Base-by-base conservation (phyloP, 2,113 vertebrate genomes). In the Alces alces region DNA sequence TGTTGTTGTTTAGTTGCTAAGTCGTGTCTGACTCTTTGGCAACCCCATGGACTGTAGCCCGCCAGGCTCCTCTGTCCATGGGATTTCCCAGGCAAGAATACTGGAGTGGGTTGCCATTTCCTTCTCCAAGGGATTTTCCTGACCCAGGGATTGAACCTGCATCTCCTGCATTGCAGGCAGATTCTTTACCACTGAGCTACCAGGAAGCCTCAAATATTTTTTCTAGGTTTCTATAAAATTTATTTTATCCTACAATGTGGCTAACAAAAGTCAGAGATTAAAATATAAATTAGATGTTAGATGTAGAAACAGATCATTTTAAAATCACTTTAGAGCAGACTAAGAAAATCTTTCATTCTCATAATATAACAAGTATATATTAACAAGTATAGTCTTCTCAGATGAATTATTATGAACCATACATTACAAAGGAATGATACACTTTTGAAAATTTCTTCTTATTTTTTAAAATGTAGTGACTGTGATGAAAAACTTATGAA, bases 231-330 rank as follows among this genome's bases (percentile, higher is more conserved):
- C 84, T 84, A 89, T 52, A 93, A 91, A 93, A 86, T 50, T 64
- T 6, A 76, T 85, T 97, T 92, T 87, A 84, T 95, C 36, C 66
- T 95, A 92, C n/a, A 52, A 86, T 78, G 33, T 50, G 80, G 21
- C 73, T 93, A 91, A 97, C 19, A 61, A 93, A 84, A 92, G 21
- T 47, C 1, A 89, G 36, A 96, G 14, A 64, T 57, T 95, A 87
- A 89, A 80, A 23, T 57, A 78, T 80, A 89, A 52, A 78, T 60
- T 52, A 60, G 33, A 96, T 33, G 3, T 55, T 78, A 45, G 9
- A 79, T 25, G 6, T 12, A 88, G 85, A 98, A 97, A 83, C 4
- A 82, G 21, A 91, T 76, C 19, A 79, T n/a, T 93, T 95, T 89
- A 94, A 10, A 93, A 85, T 87, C 17, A 45, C 50, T 93, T 92